These are phyloP conservation scores for Drosophila borborema DNA, from an alignment of 2,888 invertebrate species.

Conservation along the genomic window DNA sequence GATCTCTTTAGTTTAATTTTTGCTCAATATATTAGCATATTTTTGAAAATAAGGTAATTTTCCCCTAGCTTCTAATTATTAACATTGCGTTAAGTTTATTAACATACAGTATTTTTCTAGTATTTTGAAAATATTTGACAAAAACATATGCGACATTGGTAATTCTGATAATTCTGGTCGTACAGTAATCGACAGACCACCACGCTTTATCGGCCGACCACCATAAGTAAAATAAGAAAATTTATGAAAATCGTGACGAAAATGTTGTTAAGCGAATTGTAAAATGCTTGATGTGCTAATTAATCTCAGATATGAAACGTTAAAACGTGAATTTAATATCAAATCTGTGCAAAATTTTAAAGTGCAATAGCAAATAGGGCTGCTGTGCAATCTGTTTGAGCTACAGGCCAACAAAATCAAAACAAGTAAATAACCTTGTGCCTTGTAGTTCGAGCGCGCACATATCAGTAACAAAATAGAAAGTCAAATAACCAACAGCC, in stretches of 20 bases:
- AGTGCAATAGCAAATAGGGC: slow-evolving; percentile 64
- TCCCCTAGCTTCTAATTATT: not conserved
- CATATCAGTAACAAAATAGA: slow-evolving; percentile 66
- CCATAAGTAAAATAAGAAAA: slow-evolving; percentile 60
- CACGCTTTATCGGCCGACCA: slow-evolving; percentile 38
- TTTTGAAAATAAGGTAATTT: too few relatives aligned
- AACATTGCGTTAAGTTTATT: not conserved
- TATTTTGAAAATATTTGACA: slow-evolving; percentile 17
- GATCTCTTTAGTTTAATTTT: not conserved
- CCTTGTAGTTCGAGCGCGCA: slow-evolving; percentile 39
- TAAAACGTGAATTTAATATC: slow-evolving; percentile 59
- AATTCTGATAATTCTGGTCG: not conserved
- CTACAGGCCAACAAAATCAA: slow-evolving; percentile 49
- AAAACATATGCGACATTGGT: slow-evolving; percentile 40
- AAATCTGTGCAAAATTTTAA: slow-evolving; percentile 70
- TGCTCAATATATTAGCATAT: not conserved
- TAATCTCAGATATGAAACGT: slow-evolving; percentile 50
- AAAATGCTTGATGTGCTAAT: slow-evolving; percentile 65
- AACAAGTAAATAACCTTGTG: slow-evolving; percentile 74
- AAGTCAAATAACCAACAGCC: slow-evolving; percentile 76
- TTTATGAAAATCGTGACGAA: slow-evolving; percentile 58
- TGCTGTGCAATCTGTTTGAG: slow-evolving; percentile 36
- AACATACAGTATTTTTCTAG: slow-evolving; percentile 7
- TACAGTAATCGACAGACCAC: slow-evolving; percentile 28
- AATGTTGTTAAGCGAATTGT: slow-evolving; percentile 70